Percentiles rank a stretch among this genome's conserved stretches.
phyloP scores from a whole-genome alignment of 2,113 vertebrate species.

The Plestiodon gilberti region DNA sequence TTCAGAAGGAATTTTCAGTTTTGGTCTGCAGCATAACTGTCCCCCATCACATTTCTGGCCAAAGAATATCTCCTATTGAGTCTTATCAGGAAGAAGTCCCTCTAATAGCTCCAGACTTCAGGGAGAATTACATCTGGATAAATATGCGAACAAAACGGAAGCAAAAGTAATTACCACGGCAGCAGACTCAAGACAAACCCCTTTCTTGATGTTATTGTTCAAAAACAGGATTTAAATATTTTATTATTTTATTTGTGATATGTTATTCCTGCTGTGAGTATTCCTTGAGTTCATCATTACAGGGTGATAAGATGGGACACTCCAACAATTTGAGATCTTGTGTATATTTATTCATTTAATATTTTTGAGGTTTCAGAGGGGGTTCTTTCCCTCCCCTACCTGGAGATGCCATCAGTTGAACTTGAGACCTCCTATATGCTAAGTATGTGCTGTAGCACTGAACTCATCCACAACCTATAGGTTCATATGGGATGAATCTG shows the following conservation, averaged over 20 bases:
- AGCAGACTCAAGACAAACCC: background rate
- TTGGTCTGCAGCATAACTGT: constrained; percentile 28
- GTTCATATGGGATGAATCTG: background rate
- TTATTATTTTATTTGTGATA: background rate
- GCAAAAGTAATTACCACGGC: background rate
- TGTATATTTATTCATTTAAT: constrained; percentile 2
- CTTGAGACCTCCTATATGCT: too few relatives aligned
- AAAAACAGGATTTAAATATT: too few relatives aligned
- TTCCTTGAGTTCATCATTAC: background rate
- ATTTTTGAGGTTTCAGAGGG: too few relatives aligned
- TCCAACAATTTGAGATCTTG: background rate
- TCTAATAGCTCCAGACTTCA: background rate
- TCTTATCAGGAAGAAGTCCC: background rate
- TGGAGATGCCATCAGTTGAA: background rate
- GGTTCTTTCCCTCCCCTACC: too few relatives aligned
- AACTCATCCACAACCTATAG: too few relatives aligned
- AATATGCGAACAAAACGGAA: background rate
- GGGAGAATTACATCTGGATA: background rate
- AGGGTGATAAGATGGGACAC: background rate
- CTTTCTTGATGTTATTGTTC: background rate
- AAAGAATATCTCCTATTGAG: constrained; percentile 35
- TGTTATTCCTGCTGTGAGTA: background rate
- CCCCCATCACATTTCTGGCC: background rate
- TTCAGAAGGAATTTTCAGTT: constrained; percentile 47
- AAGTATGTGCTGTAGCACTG: too few relatives aligned